These are phyloP conservation scores for Cryptoprocta ferox DNA, from an alignment of 2,797 vertebrate genomes.

Conservation along the genomic window DNA sequence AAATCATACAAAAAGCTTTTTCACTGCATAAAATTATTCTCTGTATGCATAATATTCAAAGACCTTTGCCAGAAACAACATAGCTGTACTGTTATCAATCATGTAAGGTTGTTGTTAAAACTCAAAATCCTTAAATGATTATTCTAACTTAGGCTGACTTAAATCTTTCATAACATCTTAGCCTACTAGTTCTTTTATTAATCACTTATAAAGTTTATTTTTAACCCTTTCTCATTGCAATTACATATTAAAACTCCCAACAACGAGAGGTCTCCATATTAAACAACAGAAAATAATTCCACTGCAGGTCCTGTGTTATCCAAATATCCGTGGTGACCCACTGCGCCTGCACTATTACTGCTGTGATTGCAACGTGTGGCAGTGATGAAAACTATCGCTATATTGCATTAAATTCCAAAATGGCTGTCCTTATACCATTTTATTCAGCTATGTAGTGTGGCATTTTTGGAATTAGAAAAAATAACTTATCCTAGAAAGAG, in stretches of 20 bases:
- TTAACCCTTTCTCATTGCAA: background rate
- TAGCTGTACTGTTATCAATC: background rate
- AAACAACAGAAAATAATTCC: background rate
- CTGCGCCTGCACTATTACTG: rapidly evolving
- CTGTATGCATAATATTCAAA: background rate
- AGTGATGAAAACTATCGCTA: background rate
- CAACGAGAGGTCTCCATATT: background rate
- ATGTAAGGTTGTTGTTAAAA: background rate
- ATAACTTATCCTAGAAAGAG: background rate
- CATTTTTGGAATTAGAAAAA: background rate
- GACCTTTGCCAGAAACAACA: background rate
- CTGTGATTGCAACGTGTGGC: background rate
- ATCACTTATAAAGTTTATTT: background rate
- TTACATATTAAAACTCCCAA: background rate
- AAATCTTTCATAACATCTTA: background rate
- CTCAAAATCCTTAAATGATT: background rate
- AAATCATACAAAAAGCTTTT: background rate
- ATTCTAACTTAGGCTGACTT: background rate
- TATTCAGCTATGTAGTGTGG: background rate
- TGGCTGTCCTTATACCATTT: background rate
- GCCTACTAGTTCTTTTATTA: background rate
- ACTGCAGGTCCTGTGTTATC: background rate
- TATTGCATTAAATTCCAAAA: background rate
- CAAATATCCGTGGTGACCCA: background rate
- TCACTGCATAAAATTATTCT: slow-evolving; percentile 18